A percentile compares a stretch with the other conserved stretches of the same genome.
Conservation (phyloP, 2,113 vertebrate genomes). For the Corvus moneduloides region DNA sequence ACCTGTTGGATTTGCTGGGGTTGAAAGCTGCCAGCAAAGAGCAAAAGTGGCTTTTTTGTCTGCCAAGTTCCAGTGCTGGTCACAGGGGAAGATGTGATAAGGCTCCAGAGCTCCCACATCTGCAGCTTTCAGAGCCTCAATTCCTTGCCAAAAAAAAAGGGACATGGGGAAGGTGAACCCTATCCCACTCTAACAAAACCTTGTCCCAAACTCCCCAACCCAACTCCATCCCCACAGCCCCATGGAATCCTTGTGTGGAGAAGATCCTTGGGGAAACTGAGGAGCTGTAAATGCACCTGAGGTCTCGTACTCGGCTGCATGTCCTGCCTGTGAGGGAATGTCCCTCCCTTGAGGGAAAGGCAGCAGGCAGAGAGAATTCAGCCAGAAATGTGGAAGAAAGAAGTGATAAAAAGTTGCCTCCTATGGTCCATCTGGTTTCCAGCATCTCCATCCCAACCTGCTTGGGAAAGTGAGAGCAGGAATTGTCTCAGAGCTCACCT, state of each 20-base stretch:
- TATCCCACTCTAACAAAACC: neutral
- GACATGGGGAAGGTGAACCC: neutral
- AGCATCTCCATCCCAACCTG: neutral
- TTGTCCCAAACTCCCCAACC: fast-evolving
- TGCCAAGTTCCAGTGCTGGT: neutral
- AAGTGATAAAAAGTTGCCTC: neutral
- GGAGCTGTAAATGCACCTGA: neutral
- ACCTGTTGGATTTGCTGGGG: neutral
- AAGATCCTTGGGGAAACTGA: neutral
- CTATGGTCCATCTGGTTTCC: neutral
- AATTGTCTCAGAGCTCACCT: neutral
- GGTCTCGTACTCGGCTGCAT: fast-evolving
- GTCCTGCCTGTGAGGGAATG: neutral
- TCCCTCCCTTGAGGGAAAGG: neutral
- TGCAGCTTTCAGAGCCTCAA: neutral
- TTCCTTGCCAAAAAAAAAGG: neutral
- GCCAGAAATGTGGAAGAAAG: neutral
- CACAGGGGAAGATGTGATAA: neutral
- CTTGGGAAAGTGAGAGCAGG: neutral
- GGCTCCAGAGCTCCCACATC: neutral
- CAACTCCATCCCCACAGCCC: neutral
- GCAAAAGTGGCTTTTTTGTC: neutral
- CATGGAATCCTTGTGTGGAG: neutral
- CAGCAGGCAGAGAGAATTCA: neutral
- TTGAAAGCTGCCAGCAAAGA: neutral